Base-by-base conservation (phyloP, 2,888 invertebrate genomes). In the Drosophila eohydei region DNA sequence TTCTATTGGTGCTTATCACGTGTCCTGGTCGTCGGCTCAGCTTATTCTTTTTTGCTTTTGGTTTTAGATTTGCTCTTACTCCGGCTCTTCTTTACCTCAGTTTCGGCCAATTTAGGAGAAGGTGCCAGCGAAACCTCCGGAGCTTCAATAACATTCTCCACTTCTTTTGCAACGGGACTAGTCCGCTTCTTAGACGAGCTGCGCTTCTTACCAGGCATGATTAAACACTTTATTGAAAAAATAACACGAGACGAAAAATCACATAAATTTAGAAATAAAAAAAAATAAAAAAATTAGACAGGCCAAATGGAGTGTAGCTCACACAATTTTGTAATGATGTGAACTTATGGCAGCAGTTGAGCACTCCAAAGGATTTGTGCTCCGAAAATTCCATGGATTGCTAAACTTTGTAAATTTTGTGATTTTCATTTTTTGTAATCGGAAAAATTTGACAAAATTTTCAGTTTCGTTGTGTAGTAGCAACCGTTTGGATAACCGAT, bases 131-230 rank as follows among this genome's bases (percentile, higher is more conserved):
- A 14, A 7, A 30, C 14, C 2, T 50, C 48, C 0, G 32, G 38
- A 5, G n/a, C 28, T 8, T 48, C 14, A 7, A 14, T 7, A 9
- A 34, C 28, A 3, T 5, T 36, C 9, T 12, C 21, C 6, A 14
- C 14, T 7, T 30, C 41, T 0, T 57, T 61, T 4, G 12, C 32
- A 9, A 5, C 21, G 11, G 66, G 7, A 1, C 8, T 16, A 0
- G 48, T 5, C 0, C 51, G 5, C 14, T 74, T 79, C 34, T 79
- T 70, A 9, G 34, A 26, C 8, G 46, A 11, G n/a, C 36, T 50
- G 0, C 44, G 43, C 14, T 82, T 83, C 41, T 83, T 88, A n/a
- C 30, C 60, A n/a, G 74, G 50, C 63, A 62, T 57, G 14, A 48
- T 81, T 44, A 36, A 52, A 34, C 38, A 62, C n/a, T 8, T 32